phyloP scores from a whole-genome alignment of 2,888 invertebrate species.

The Cephonodes hylas region DNA sequence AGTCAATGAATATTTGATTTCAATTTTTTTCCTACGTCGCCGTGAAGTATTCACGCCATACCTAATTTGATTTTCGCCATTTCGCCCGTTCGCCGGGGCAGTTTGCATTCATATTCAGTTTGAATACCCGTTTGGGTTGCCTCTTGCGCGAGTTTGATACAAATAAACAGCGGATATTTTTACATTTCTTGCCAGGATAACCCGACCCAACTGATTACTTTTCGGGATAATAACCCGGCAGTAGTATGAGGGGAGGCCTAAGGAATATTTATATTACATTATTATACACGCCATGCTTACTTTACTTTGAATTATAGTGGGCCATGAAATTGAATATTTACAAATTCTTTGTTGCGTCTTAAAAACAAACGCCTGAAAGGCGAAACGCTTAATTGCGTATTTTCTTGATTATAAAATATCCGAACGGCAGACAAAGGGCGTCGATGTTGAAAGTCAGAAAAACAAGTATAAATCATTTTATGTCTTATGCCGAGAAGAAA shows the following conservation, averaged over 20 bases:
- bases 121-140: constrained; percentile 79
- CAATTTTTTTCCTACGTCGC: constrained; percentile 80
- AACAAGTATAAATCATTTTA: constrained; percentile 52
- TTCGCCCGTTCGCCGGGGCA: constrained; percentile 75
- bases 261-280: constrained; percentile 64
- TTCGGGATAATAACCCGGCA: constrained; percentile 70
- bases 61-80: constrained; percentile 82
- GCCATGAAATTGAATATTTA: constrained; percentile 20
- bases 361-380: neutral
- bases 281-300: constrained; percentile 44
- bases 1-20: constrained; percentile 82
- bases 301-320: constrained; percentile 22
- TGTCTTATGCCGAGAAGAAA: constrained; percentile 56
- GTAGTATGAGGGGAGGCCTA: constrained; percentile 55
- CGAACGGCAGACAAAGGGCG: constrained; percentile 63
- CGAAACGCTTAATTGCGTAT: neutral
- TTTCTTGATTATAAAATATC: constrained; percentile 15
- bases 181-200: constrained; percentile 74
- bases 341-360: neutral
- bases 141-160: constrained; percentile 76
- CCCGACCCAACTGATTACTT: constrained; percentile 79
- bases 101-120: constrained; percentile 81
- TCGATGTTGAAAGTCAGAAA: constrained; percentile 44
- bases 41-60: constrained; percentile 81
- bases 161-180: constrained; percentile 81